These are phyloP conservation scores for Drepana arcuata DNA, from an alignment of 1,140 invertebrate species.

Conservation along the genomic window DNA sequence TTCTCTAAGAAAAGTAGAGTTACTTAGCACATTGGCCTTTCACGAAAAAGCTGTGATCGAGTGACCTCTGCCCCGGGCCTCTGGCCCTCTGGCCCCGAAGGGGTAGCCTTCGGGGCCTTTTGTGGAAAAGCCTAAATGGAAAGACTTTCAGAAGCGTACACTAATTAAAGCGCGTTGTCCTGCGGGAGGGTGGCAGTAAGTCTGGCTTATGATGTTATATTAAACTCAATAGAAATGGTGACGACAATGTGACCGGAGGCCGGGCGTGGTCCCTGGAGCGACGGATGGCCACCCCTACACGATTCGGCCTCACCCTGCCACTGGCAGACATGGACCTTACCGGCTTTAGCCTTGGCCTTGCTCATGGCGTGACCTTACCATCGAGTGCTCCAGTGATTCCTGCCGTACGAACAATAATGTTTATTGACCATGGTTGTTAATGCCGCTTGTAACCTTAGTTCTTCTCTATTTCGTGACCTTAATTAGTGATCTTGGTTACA, in stretches of 20 bases:
- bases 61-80: too few species aligned
- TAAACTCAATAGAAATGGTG: conserved; percentile 37
- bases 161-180: too few species aligned
- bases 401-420: conserved; percentile 18
- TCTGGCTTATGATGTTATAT: background rate
- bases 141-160: too few species aligned
- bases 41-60: too few species aligned
- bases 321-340: background rate
- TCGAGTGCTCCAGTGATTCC: conserved; percentile 9
- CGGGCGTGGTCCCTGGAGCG: conserved; percentile 36
- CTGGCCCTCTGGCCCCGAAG: too few species aligned
- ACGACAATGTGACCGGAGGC: conserved; percentile 57
- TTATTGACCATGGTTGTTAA: too few species aligned
- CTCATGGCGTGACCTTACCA: conserved; percentile 7
- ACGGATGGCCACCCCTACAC: conserved; percentile 41
- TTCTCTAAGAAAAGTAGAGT: background rate
- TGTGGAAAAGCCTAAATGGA: background rate
- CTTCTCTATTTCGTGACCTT: conserved; percentile 1
- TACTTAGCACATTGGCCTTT: too few species aligned
- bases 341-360: background rate
- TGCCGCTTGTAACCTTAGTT: too few species aligned
- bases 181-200: too few species aligned
- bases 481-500: background rate
- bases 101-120: background rate
- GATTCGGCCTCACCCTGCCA: conserved; percentile 6